Evolutionary conservation across 1,140 invertebrate genomes (phyloP).

Genomic region (Propsilocerus akamusi): DNA sequence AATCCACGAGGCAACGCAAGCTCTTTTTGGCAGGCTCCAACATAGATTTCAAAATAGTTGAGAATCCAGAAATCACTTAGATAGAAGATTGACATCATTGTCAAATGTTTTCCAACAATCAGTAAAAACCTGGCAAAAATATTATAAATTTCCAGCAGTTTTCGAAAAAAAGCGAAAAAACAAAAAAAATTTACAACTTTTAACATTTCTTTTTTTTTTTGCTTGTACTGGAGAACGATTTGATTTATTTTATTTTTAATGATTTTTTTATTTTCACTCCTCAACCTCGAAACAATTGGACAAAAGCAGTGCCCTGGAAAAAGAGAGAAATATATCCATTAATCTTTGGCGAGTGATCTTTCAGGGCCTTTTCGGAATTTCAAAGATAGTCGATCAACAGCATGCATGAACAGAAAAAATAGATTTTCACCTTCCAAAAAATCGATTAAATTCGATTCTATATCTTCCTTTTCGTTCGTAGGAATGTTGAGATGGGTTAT

Average conservation of each 20-base stretch:
- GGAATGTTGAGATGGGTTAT: not conserved
- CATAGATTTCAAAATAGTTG: too few relatives aligned
- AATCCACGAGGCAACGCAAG: too few relatives aligned
- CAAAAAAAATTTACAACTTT: conserved; percentile 3
- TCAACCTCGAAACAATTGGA: not conserved
- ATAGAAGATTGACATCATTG: not conserved
- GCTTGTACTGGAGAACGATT: too few relatives aligned
- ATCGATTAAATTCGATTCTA: not conserved
- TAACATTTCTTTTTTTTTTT: not conserved
- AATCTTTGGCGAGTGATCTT: not conserved
- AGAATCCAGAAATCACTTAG: too few relatives aligned
- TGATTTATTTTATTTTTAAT: conserved; percentile 4
- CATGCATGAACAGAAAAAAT: not conserved
- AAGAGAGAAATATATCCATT: not conserved
- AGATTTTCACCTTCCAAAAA: conserved; percentile 2
- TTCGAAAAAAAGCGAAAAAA: not conserved
- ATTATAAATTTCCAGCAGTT: not conserved
- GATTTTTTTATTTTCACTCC: not conserved
- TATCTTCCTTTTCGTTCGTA: not conserved
- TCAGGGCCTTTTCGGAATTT: too few relatives aligned
- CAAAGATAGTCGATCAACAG: too few relatives aligned
- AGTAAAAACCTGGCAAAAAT: too few relatives aligned
- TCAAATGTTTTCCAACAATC: not conserved
- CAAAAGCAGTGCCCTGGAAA: not conserved
- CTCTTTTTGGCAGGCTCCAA: too few relatives aligned